Base-by-base conservation (phyloP, 2,888 invertebrate genomes). In the Torymus texanus region DNA sequence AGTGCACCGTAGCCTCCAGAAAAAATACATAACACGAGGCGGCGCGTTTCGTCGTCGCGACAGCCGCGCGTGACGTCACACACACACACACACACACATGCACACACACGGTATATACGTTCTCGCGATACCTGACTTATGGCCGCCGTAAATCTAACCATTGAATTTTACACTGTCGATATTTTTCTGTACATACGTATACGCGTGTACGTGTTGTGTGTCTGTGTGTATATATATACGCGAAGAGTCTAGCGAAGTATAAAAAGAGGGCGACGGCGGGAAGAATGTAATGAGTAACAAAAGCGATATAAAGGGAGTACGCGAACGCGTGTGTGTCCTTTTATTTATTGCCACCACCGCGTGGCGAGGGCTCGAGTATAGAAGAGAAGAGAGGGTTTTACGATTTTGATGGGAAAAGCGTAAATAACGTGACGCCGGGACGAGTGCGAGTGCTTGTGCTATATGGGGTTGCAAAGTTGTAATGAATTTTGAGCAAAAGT, bases 161-260 rank as follows among this genome's bases (percentile, higher is more conserved):
- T 88, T 85, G 87, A 86, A 87, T 86, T 87, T 86, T 83, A 85
- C 84, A 85, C 84, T 85, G 83, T 85, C 86, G 85, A 87, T 88
- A 86, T 85, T 85, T 85, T 83, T 84, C 78, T 74, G 75, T 56
- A 16, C 59, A 70, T 66, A 21, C 63, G 13, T 71, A 70, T 62
- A 50, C 12, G 12, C 12, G 12, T 55, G 51, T 18, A 62, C 16
- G 18, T 53, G 29, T 62, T n/a, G 16, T 21, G 8, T 41, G 41
- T 41, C 8, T 41, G 8, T 29, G 29, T 41, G 10, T 41, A 8
- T 41, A 16, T 41, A 21, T 10, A 29, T 24, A 18, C 16, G 65
- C 41, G 50, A 29, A 71, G 59, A 62, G 24, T 41, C 41, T 41
- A 58, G 59, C 67, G 62, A 67, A 68, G 72, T 81, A 67, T 65